A percentile compares a stretch with the other conserved stretches of the same genome.
Conservation (phyloP, 2,888 invertebrate species). For the Boloria selene region DNA sequence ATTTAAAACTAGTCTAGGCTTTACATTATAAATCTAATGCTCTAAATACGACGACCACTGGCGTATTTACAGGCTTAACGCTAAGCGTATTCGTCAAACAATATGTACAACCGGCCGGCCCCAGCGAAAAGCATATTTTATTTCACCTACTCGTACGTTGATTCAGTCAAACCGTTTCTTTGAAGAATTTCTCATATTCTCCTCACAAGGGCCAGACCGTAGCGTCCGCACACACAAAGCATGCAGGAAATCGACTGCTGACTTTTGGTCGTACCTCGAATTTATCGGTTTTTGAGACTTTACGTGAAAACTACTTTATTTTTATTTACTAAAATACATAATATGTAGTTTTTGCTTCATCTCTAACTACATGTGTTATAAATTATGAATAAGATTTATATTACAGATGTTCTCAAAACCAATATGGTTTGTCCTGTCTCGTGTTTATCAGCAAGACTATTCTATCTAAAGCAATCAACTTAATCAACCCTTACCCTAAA, state of each 20-base stretch:
- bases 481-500: slow-evolving; percentile 24
- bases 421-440: too few species aligned
- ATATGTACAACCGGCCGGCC: slow-evolving; percentile 66
- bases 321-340: background rate
- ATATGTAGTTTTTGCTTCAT: background rate
- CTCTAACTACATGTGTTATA: too few species aligned
- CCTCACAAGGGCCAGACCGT: slow-evolving; percentile 58
- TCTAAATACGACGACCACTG: slow-evolving; percentile 29
- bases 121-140: slow-evolving; percentile 52
- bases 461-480: too few species aligned
- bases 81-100: slow-evolving; percentile 46
- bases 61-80: slow-evolving; percentile 47
- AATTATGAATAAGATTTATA: too few species aligned
- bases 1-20: slow-evolving; percentile 18
- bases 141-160: slow-evolving; percentile 21
- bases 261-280: slow-evolving; percentile 20
- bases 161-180: slow-evolving; percentile 27
- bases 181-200: slow-evolving; percentile 29
- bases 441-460: too few species aligned
- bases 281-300: slow-evolving; percentile 24
- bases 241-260: slow-evolving; percentile 64
- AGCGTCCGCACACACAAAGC: slow-evolving; percentile 74
- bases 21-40: slow-evolving; percentile 25
- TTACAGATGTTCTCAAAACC: too few species aligned
- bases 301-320: background rate